Evolutionary conservation across 2,888 invertebrate genomes (phyloP), one percentile per base, ranked within the genome.

Genomic region (Ectobius pallidus): DNA sequence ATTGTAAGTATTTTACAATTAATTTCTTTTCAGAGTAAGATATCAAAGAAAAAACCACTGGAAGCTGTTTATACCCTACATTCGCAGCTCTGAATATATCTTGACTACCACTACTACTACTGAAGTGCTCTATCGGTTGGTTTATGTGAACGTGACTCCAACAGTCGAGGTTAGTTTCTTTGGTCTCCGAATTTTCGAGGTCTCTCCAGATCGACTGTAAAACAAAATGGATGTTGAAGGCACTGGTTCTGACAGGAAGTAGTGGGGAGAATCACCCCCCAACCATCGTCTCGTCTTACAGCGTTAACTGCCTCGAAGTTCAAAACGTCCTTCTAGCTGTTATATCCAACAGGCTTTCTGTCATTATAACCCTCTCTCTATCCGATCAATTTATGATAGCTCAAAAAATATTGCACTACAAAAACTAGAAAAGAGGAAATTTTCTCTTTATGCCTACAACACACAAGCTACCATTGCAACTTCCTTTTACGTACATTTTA

Each of bases 181-280:
- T 34, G 11, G 34, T 11, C 34, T 34, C 11, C 3, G 30, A 6
- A 1, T 14, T 58, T 9, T 52, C 25, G 30, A 58, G 58, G 4
- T 30, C 58, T 30, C 32, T 58, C 58, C 30, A 58, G 58, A 58
- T 58, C 27, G 30, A 58, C 27, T 14, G 30, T 58, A 32, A 58
- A 58, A 58, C 58, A 58, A 32, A 58, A 58, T 58, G 58, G 58
- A 58, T 58, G 32, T 32, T 58, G 30, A 58, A 58, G 58, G 4
- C 16, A 30, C 32, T 58, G 58, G 30, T n/a, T n/a, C 58, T 58
- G 58, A 58, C 58, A 58, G 58, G 25, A 6, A 16, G 52, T 20
- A 25, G 52, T 7, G 52, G n/a, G 30, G 30, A 30, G n/a, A 14
- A 9, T n/a, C n/a, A n/a, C n/a, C n/a, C n/a, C n/a, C n/a, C n/a